Percentiles rank a stretch among this genome's conserved stretches.
Conservation (phyloP, 2,888 invertebrate genomes). For the Hemaris fuciformis region DNA sequence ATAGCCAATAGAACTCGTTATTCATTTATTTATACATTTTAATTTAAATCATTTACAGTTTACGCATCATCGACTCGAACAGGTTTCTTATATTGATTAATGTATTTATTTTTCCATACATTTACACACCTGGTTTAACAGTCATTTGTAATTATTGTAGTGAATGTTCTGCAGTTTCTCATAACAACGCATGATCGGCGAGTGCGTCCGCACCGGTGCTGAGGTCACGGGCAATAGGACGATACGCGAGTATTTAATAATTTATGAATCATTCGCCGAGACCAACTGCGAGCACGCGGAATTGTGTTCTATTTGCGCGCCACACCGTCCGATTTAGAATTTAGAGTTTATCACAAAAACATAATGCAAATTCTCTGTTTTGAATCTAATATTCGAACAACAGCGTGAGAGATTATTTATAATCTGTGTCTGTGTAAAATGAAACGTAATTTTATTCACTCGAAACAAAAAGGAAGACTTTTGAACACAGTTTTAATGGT, state of each 20-base stretch:
- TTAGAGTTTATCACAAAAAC: background rate
- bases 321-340: slow-evolving; percentile 20
- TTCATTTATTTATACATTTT: background rate
- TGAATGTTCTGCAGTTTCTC: background rate
- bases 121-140: background rate
- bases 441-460: no score
- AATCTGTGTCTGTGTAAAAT: background rate
- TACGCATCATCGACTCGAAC: background rate
- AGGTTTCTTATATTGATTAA: background rate
- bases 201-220: slow-evolving; percentile 23
- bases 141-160: background rate
- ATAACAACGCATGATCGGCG: slow-evolving; percentile 5
- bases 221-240: slow-evolving; percentile 27
- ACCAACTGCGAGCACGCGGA: slow-evolving; percentile 12
- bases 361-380: background rate
- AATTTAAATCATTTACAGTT: background rate
- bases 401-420: background rate
- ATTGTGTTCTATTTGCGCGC: slow-evolving; percentile 27
- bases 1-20: background rate
- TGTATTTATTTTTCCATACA: background rate
- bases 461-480: no score
- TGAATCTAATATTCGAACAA: background rate
- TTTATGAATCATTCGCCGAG: slow-evolving; percentile 30
- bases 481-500: no score
- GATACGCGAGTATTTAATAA: slow-evolving; percentile 29